Percentiles rank a stretch among this genome's conserved stretches.
Conservation (phyloP, 2,888 invertebrate species). For the Smittia aterrima region DNA sequence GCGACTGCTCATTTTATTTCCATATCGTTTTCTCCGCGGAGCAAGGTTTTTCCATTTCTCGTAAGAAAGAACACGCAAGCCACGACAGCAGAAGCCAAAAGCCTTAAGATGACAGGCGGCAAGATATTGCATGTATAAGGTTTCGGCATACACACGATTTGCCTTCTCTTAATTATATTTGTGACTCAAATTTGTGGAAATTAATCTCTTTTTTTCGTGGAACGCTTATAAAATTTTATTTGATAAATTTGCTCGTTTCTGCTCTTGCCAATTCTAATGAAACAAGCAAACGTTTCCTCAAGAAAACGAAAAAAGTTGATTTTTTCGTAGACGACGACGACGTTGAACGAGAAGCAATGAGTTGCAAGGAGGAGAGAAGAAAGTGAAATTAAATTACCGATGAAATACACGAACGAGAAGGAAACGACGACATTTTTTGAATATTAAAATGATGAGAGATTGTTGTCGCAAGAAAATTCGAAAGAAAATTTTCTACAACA, state of each 20-base stretch:
- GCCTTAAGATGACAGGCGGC: slow-evolving; percentile 2
- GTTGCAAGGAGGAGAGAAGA: not conserved
- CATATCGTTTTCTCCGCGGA: not conserved
- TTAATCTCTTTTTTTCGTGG: slow-evolving; percentile 38
- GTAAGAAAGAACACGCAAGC: not conserved
- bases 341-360: not conserved
- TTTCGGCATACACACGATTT: not conserved
- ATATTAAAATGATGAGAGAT: slow-evolving; percentile 33
- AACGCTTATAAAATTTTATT: slow-evolving; percentile 1
- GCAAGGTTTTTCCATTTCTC: not conserved
- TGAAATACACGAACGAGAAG: not conserved
- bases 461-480: slow-evolving; percentile 23
- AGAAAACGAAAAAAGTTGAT: no score
- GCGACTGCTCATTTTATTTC: no score
- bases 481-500: slow-evolving; percentile 17
- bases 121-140: slow-evolving; percentile 1
- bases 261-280: not conserved
- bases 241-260: not conserved
- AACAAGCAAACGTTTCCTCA: no score
- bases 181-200: slow-evolving; percentile 23
- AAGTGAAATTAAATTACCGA: slow-evolving; percentile 39
- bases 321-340: not conserved
- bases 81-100: not conserved
- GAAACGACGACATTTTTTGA: slow-evolving; percentile 35
- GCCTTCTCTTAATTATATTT: slow-evolving; percentile 19